Evolutionary conservation across 2,113 vertebrate species (phyloP).

Genomic region (Barbus barbus): DNA sequence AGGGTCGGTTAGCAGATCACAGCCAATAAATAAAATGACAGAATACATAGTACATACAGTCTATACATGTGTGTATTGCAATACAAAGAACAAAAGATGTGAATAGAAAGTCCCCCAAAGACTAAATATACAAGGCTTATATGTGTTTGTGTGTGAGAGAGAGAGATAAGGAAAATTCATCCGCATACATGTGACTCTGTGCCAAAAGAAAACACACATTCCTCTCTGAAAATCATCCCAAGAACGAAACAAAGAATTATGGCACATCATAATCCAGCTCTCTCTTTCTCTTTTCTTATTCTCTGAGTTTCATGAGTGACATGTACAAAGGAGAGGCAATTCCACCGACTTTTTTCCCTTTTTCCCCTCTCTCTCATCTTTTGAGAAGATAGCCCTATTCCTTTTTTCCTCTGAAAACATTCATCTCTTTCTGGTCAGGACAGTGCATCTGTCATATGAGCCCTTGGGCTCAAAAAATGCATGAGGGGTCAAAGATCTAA

Average conservation of each 20-base stretch:
- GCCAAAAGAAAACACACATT: not conserved
- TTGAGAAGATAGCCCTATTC: constrained; percentile 46
- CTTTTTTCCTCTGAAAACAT: constrained; percentile 28
- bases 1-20: too few species aligned
- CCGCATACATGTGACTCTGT: not conserved
- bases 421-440: constrained; percentile 50
- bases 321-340: constrained; percentile 37
- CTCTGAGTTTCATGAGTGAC: constrained; percentile 18
- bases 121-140: not conserved
- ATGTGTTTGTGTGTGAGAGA: not conserved
- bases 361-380: not conserved
- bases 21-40: too few species aligned
- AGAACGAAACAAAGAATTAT: constrained; percentile 5
- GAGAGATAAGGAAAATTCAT: not conserved
- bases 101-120: not conserved
- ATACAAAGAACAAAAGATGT: not conserved
- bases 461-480: constrained; percentile 44
- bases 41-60: not conserved
- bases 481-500: constrained; percentile 56
- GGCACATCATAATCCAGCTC: not conserved
- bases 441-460: constrained; percentile 52
- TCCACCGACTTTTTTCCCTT: constrained; percentile 13
- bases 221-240: not conserved
- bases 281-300: not conserved
- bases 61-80: not conserved